phyloP scores from a whole-genome alignment of 2,113 vertebrate species.

The Steatornis caripensis region DNA sequence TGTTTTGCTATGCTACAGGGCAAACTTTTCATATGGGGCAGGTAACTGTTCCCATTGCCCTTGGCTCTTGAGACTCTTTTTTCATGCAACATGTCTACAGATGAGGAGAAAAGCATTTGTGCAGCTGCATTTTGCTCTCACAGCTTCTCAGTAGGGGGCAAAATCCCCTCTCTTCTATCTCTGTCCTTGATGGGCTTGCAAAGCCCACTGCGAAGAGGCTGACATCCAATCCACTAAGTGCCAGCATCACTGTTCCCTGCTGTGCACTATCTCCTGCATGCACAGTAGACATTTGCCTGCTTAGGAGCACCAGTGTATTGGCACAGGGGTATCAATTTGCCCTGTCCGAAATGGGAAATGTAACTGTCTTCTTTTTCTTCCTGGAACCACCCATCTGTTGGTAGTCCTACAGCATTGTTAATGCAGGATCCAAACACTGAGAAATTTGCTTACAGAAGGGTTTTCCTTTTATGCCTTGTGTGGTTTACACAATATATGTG shows the following conservation, averaged over 20 bases:
- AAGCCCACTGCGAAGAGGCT: neutral
- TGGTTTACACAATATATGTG: neutral
- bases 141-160: neutral
- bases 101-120: neutral
- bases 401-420: neutral
- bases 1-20: neutral
- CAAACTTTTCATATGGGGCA: neutral
- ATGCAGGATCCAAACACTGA: neutral
- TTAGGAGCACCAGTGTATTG: neutral
- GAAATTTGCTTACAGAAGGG: neutral
- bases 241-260: neutral
- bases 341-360: neutral
- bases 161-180: neutral
- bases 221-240: neutral
- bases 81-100: neutral
- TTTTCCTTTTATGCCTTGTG: neutral
- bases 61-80: neutral
- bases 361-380: neutral
- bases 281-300: neutral
- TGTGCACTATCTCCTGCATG: slow-evolving; percentile 20
- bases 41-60: neutral
- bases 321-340: neutral
- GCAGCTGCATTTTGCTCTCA: neutral
- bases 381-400: neutral
- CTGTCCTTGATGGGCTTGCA: slow-evolving; percentile 1